These are phyloP conservation scores for Drosophila merina DNA, from an alignment of 2,888 invertebrate species.

Conservation along the genomic window DNA sequence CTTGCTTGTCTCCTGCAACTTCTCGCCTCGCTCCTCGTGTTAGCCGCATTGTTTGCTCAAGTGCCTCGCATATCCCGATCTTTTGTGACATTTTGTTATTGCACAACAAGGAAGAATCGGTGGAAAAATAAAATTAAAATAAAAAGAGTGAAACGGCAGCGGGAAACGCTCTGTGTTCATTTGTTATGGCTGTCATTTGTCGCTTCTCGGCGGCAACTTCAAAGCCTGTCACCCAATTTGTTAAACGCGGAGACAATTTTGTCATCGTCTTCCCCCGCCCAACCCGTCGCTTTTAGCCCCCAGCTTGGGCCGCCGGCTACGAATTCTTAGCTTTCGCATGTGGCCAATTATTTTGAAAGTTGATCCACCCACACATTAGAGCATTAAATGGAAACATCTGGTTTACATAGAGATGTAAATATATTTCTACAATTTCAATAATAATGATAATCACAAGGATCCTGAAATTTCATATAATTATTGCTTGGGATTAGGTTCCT, in stretches of 20 bases:
- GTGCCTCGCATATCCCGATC: constrained; percentile 57
- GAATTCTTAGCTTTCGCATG: constrained; percentile 59
- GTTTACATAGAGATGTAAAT: not conserved
- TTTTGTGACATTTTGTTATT: constrained; percentile 44
- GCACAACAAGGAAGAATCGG: constrained; percentile 30
- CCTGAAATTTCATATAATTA: too few relatives aligned
- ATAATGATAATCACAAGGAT: too few relatives aligned
- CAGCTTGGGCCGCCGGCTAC: constrained; percentile 32
- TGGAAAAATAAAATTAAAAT: constrained; percentile 38
- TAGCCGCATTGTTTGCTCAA: constrained; percentile 67
- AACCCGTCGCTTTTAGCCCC: constrained; percentile 8
- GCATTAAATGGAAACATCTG: constrained; percentile 2
- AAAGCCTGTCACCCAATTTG: constrained; percentile 80
- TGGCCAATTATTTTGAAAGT: constrained; percentile 62
- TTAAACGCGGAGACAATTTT: constrained; percentile 74
- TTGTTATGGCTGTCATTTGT: constrained; percentile 82
- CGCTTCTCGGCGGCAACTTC: constrained; percentile 74
- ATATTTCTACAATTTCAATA: not conserved
- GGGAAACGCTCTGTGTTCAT: constrained; percentile 77
- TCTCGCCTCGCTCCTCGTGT: constrained; percentile 7
- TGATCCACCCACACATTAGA: constrained; percentile 16
- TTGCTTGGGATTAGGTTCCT: too few relatives aligned
- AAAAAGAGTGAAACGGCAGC: constrained; percentile 1
- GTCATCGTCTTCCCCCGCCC: constrained; percentile 37
- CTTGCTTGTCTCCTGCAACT: constrained; percentile 3